Evolutionary conservation across 1,140 invertebrate species (phyloP), one percentile per base, ranked within the genome.

Genomic region (Trichonephila inaurata): DNA sequence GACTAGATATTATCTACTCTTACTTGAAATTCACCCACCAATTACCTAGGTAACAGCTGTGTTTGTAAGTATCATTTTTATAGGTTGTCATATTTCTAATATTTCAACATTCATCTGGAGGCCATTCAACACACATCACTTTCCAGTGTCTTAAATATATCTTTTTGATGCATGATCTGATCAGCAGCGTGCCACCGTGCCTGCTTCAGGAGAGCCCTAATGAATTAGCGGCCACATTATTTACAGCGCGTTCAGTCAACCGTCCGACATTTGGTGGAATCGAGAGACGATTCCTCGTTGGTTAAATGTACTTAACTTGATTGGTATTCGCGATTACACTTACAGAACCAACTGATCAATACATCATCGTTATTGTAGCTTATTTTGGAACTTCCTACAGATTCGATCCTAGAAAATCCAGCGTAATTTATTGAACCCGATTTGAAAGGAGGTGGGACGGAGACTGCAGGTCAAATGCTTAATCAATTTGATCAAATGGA

Each of bases 251-350:
- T 61, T 91, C 89, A 91, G 89, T 91, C 72, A 91, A 62, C 72
- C 89, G 24, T 91, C 21, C 33, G 89, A 91, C 77, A 19, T 91
- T 77, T 91, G 72, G 51, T 61, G 28, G 89, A 62, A 62, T 28
- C 33, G 28, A n/a, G 6, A 72, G 77, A 81, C 28, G 24, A 64
- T 33, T 91, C 61, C 58, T 82, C 69, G 60, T 82, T n/a, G 28
- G 89, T 60, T 82, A 33, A 40, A 64, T 91, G 89, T 91, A 91
- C 89, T 91, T 91, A 91, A 82, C 58, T 62, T 91, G 89, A 91
- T 91, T 91, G 69, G 89, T 82, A 77, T 82, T 64, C 89, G 44
- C 89, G 58, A 91, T 91, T 81, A 62, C 40, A 60, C 58, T 82
- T 91, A 33, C 72, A 82, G 89, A 83, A n/a, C 24, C 69, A 33